phyloP scores from a whole-genome alignment of 37 sponge, comb jelly and placozoan species.

The Halisarca cf. caerulea region DNA sequence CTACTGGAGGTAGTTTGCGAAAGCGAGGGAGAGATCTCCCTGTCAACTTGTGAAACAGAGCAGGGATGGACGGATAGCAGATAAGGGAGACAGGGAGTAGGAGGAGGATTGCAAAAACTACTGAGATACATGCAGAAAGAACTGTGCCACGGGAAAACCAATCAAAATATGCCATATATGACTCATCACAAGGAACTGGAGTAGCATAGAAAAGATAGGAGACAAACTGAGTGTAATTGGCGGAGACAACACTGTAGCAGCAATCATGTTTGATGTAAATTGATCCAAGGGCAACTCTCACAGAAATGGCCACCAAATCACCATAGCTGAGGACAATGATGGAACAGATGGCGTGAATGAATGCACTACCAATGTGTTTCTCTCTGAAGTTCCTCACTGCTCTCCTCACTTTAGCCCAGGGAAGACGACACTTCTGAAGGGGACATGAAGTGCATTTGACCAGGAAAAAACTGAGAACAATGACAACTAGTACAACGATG shows the following conservation, averaged over 20 bases:
- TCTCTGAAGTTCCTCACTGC: not conserved
- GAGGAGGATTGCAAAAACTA: not conserved
- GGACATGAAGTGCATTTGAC: not conserved
- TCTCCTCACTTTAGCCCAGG: not conserved
- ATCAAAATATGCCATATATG: too few species aligned
- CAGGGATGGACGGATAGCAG: not conserved
- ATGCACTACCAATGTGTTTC: not conserved
- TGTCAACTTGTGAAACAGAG: not conserved
- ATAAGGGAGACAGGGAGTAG: not conserved
- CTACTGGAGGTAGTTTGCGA: not conserved
- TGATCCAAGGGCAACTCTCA: too few species aligned
- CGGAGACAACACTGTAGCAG: too few species aligned
- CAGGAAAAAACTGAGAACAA: too few species aligned
- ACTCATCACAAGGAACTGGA: too few species aligned
- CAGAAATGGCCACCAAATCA: too few species aligned
- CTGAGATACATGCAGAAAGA: not conserved
- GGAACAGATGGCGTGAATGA: not conserved
- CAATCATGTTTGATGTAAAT: too few species aligned
- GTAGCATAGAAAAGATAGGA: too few species aligned
- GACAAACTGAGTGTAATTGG: too few species aligned
- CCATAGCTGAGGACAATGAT: too few species aligned
- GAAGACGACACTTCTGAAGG: not conserved
- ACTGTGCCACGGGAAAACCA: too few species aligned
- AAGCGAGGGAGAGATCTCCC: not conserved
- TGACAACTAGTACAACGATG: too few species aligned